Conservation (phyloP, 2,888 invertebrate genomes). For the Melitaea athalia region DNA sequence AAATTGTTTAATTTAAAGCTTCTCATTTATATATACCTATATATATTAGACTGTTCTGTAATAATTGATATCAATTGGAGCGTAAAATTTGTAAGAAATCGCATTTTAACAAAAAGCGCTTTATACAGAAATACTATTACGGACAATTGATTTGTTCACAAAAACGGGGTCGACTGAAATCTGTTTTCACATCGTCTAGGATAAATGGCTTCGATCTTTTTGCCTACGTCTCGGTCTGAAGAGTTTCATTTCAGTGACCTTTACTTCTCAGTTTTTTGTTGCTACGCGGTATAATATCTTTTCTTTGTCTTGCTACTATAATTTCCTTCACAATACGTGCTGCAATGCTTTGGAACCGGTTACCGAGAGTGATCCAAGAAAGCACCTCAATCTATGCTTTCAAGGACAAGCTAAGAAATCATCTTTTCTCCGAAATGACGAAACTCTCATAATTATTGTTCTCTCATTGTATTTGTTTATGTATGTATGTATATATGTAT, state of each 20-base stretch:
- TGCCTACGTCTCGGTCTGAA: conserved; percentile 29
- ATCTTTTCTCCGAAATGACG: too few relatives aligned
- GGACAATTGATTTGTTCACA: conserved; percentile 29
- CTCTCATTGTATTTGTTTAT: too few relatives aligned
- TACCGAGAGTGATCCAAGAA: too few relatives aligned
- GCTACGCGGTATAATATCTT: not conserved
- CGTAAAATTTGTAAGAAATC: conserved; percentile 21
- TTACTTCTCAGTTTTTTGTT: conserved; percentile 1
- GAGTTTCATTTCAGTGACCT: conserved; percentile 17
- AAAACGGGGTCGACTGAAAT: conserved; percentile 31
- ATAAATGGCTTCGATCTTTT: conserved; percentile 24
- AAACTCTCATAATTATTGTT: too few relatives aligned
- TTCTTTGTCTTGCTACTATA: not conserved
- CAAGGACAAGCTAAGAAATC: too few relatives aligned
- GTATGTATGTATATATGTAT: too few relatives aligned
- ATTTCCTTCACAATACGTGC: too few relatives aligned
- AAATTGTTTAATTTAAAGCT: too few relatives aligned
- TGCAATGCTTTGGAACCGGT: too few relatives aligned
- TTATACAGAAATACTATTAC: conserved; percentile 18
- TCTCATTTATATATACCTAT: too few relatives aligned
- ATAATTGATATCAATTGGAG: conserved; percentile 7
- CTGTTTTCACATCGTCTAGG: conserved; percentile 31
- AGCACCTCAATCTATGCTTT: too few relatives aligned
- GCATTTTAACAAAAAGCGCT: conserved; percentile 10
- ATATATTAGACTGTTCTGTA: too few relatives aligned